Evolutionary conservation across 2,113 vertebrate genomes (phyloP).

Genomic region (Rhinopomastus cyanomelas): DNA sequence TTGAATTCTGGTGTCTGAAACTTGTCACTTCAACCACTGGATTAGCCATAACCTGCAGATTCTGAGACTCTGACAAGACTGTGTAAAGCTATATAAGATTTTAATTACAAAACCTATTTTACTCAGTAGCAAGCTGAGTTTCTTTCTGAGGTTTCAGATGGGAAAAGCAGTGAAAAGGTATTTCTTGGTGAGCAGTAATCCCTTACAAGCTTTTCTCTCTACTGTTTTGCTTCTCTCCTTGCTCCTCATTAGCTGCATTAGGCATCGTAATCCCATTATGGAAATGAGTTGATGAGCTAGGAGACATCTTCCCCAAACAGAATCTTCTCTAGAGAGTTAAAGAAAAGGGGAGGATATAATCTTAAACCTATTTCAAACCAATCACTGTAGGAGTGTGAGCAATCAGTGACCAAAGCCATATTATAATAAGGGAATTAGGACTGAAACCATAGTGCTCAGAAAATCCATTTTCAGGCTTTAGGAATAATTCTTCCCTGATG

Average conservation of each 20-base stretch:
- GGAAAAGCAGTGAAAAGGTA: background rate
- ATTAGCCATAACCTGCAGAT: background rate
- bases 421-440: constrained; percentile 41
- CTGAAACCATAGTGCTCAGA: constrained; percentile 11
- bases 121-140: background rate
- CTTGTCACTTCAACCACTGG: background rate
- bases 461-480: constrained; percentile 55
- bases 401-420: background rate
- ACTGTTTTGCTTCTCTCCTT: background rate
- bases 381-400: background rate
- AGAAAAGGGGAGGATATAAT: background rate
- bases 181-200: constrained; percentile 1
- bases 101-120: background rate
- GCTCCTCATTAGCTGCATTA: constrained; percentile 47
- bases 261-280: constrained; percentile 48
- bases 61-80: background rate
- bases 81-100: background rate
- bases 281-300: constrained; percentile 28
- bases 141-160: background rate
- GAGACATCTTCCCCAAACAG: constrained; percentile 16
- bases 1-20: background rate
- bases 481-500: constrained; percentile 53
- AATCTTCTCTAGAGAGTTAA: constrained; percentile 13
- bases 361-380: constrained; percentile 15
- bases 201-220: background rate